Base-by-base conservation (phyloP, 2,113 vertebrate genomes). In the Bubo scandiacus region DNA sequence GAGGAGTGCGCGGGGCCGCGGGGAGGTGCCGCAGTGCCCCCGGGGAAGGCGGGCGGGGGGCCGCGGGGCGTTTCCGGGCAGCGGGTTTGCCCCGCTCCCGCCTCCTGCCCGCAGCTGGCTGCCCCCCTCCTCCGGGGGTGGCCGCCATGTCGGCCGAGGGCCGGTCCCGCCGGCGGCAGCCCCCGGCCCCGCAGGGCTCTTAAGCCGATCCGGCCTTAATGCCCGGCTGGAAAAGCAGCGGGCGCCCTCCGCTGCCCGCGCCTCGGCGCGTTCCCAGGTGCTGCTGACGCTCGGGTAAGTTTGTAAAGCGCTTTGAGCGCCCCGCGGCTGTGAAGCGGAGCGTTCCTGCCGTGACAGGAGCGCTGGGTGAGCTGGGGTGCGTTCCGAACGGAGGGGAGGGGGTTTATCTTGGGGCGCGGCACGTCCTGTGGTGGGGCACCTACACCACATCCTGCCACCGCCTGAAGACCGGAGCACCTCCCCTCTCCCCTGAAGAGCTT, bases 201-300 rank as follows among this genome's bases (percentile, higher is more conserved):
- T 52, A 13, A 36, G 73, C 78, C 26, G 66, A 34, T 58, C 43
- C 5, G 77, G 30, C 82, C 26, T 9, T 43, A 29, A 15, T 10
- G 87, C 82, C 49, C 34, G 27, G 40, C 15, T 3, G 72, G 4
- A 13, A 9, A 7, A 30, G 47, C 45, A 26, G 55, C 57, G 74
- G 7, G 16, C 27, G 57, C 42, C 27, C 40, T 9, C 25, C 19
- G 25, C 62, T 29, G 7, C 3, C 57, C 4, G 42, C 73, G 10
- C 3, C 61, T 47, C 12, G 19, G 15, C 7, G 14, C 7, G 73
- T 2, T 26, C 34, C 59, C 19, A 2, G 47, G 21, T 3, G 2
- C 6, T 9, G 4, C 1, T 18, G 1, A 1, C 29, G 34, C 32
- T 7, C 30, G 7, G 32, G 7, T 17, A 3, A 19, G 55, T 61